These are phyloP conservation scores for Pteromalus puparum DNA, from an alignment of 1,140 invertebrate species.

Conservation along the genomic window DNA sequence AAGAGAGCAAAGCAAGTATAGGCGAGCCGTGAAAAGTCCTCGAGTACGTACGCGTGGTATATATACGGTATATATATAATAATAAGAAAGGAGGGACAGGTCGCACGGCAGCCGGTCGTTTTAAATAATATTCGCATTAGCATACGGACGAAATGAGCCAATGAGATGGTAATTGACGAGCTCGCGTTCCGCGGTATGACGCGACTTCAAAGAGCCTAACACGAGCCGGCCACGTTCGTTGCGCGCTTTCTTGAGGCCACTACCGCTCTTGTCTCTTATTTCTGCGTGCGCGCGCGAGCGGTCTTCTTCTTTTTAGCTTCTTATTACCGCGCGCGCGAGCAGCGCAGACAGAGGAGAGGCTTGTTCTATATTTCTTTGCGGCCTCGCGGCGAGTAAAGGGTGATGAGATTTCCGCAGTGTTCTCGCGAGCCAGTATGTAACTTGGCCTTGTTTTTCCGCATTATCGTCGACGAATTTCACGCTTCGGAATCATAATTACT, in stretches of 20 bases:
- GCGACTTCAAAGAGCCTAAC: conserved; percentile 35
- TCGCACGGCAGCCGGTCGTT: conserved; percentile 5
- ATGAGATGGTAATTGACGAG: conserved; percentile 71
- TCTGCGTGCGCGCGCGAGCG: neutral
- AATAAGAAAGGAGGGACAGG: neutral
- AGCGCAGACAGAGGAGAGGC: neutral
- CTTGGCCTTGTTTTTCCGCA: neutral
- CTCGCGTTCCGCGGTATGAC: conserved; percentile 57
- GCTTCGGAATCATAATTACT: neutral
- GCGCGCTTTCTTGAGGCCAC: neutral
- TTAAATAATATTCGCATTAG: conserved; percentile 69
- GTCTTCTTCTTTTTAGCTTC: neutral
- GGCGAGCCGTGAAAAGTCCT: conserved; percentile 31
- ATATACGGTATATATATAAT: too few relatives aligned
- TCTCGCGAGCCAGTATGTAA: neutral
- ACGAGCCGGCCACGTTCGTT: conserved; percentile 26
- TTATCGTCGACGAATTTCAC: neutral
- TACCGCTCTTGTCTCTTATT: conserved; percentile 4
- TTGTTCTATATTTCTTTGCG: neutral
- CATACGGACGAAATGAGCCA: conserved; percentile 68
- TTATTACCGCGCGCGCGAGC: neutral
- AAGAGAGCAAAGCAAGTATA: conserved; percentile 61
- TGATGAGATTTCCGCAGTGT: neutral
- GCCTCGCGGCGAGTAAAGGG: neutral
- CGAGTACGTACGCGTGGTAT: neutral